Base-by-base conservation (phyloP, 2,888 invertebrate genomes). In the Nasonovia ribisnigri region DNA sequence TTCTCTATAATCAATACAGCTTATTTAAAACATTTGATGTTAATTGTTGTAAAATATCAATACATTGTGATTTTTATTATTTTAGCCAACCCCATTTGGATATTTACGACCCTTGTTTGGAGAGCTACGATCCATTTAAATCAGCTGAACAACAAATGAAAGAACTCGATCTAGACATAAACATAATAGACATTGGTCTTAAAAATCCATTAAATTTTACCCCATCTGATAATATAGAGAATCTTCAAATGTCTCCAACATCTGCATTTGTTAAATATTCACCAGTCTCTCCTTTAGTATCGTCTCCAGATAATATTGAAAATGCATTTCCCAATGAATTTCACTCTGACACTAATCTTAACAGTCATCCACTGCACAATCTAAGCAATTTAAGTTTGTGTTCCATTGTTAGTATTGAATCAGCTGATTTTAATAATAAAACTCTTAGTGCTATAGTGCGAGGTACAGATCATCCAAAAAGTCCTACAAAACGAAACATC, bases 111-210 rank as follows among this genome's bases (percentile, higher is more conserved):
- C n/a, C 54, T 84, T n/a, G 51, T 91, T 93, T 94, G 43, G 96
- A 97, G 95, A 96, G 96, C 95, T 98, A 98, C 96, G 97, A 98
- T 96, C 98, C 98, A 91, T 98, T 97, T 96, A 96, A 97, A 95
- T 97, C 97, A 95, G 98, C 98, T 90, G 97, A 98, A 96, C 97
- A 97, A 95, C 98, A 98, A 96, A 97, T 98, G 96, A 97, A 97
- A 96, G 98, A 98, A 95, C 96, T 98, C 67, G 97, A 98, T 96
- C 97, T 97, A 46, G 94, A 94, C n/a, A 84, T 92, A 1, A 94
- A 94, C n/a, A 84, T 92, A 36, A 90, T 92, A 36, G 92, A 88
- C 54, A 91, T 94, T 77, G 92, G 90, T 54, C 93, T 94, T 36
- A 90, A 92, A 67, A 92, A 92, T 24, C 88, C 92, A 26, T 88